Base-by-base conservation (phyloP, 1,140 invertebrate genomes). In the Aphelinus certus region DNA sequence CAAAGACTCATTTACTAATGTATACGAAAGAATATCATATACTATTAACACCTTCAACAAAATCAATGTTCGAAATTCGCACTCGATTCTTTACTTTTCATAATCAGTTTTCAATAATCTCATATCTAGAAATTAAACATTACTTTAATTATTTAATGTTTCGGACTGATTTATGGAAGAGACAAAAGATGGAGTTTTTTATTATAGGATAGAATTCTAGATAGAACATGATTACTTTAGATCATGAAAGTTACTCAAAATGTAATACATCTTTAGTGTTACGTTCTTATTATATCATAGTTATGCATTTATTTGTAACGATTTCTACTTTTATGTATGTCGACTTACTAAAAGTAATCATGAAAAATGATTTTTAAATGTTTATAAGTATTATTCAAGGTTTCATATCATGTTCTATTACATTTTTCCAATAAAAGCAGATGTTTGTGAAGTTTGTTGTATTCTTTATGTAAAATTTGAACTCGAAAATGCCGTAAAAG, bases 381-480 rank as follows among this genome's bases (percentile, higher is more conserved):
- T 79, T 81, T 80, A 67, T 78, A 26, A 26, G 26, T 26, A 26
- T 26, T 26, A 26, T 26, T 26, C 26, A 26, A 26, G 26, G 0
- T 26, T 26, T 26, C 26, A 26, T 26, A 26, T 26, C 26, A 26
- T 26, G 26, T 26, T 26, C 26, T 26, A 26, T 26, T 26, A 26
- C 26, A 26, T 26, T 26, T 26, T 26, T 26, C 26, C 26, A 26
- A 26, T 26, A 26, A 26, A 26, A 26, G 26, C 26, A 26, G 26
- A 26, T 26, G 26, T 26, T 26, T 26, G 79, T 79, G 81, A 78
- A 78, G 85, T 85, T 85, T 85, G 84, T 86, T 86, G 85, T 86
- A 87, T 86, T 87, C 85, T 87, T 85, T 81, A 81, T 79, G 76
- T 82, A 82, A 83, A 42, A 63, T 64, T 68, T 56, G 68, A 76